These are phyloP conservation scores for Jordanella pulchra DNA, from an alignment of 2,797 vertebrate species.

Conservation along the genomic window DNA sequence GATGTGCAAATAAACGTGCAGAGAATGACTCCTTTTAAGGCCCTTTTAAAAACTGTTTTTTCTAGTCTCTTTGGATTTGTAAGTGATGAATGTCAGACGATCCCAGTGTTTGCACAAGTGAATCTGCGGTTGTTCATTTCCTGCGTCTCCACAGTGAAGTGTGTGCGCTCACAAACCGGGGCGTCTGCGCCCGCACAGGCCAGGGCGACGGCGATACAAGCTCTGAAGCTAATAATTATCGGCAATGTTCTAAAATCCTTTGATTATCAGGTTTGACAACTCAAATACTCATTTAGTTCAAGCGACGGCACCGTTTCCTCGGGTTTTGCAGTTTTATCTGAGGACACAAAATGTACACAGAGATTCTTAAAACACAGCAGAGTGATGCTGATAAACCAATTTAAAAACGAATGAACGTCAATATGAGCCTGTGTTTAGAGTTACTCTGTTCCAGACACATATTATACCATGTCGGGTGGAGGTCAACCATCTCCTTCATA, in stretches of 20 bases:
- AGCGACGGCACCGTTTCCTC: not conserved
- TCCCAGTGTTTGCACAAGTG: slow-evolving; percentile 46
- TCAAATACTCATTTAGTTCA: not conserved
- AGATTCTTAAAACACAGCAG: not conserved
- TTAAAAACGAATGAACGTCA: not conserved
- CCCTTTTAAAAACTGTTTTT: slow-evolving; percentile 34
- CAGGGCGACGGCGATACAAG: not conserved
- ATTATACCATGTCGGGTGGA: not conserved
- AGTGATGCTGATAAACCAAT: not conserved
- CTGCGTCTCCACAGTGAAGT: slow-evolving; percentile 8
- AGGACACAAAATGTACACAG: not conserved
- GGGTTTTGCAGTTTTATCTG: not conserved
- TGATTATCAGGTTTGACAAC: slow-evolving; percentile 10
- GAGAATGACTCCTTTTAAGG: slow-evolving; percentile 42
- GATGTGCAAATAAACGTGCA: slow-evolving; percentile 22
- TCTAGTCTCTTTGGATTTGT: slow-evolving; percentile 26
- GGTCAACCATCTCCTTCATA: not conserved
- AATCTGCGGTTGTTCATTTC: slow-evolving; percentile 31
- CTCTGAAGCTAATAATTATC: slow-evolving; percentile 16
- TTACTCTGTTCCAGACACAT: not conserved
- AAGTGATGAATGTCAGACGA: slow-evolving; percentile 48
- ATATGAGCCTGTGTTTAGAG: not conserved
- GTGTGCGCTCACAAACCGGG: slow-evolving; percentile 14
- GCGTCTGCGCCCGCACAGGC: not conserved
- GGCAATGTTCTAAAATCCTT: slow-evolving; percentile 8